Base-by-base conservation (phyloP, 2,888 invertebrate genomes). In the Dinocampus coccinellae region DNA sequence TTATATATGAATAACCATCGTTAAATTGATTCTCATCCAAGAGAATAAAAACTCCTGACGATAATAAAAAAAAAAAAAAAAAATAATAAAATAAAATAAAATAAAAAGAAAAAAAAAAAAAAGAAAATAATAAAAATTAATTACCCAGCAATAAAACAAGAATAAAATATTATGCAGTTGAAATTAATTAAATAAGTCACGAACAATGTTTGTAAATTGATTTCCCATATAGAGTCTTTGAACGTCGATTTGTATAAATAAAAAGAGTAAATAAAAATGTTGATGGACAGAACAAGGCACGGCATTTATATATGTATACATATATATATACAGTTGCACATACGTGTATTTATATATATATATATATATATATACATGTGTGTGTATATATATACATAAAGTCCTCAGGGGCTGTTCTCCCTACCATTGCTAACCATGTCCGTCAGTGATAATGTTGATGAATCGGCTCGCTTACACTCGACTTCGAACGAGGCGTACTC, bases 371-470 rank as follows among this genome's bases (percentile, higher is more conserved):
- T 16, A 16, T 3, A 47, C 7, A 7, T 47, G 16, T 4, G 16
- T 6, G 6, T n/a, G 16, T n/a, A 16, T n/a, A 47, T 16, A 16
- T 47, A 39, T 39, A 16, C 47, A 47, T 47, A n/a, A 69, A 68
- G 63, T 73, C 75, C 75, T 77, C 76, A 76, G 77, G 79, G 78
- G 76, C 78, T 79, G 77, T 76, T 79, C 73, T 75, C 76, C 75
- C 77, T 77, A 76, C 78, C 78, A 47, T 68, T 69, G 76, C 77
- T 80, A 82, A 80, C 80, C 77, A 78, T 76, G 75, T 80, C 78
- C 79, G 82, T 80, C 80, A 80, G 81, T 82, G 83, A 83, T 83
- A 84, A 83, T 83, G 84, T 82, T 84, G 84, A 84, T 83, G 82
- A 84, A 84, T 83, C 78, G 83, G 79, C 81, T 80, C 77, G 77